These are phyloP conservation scores for Enoplosus armatus DNA, from an alignment of 2,797 vertebrate genomes.

Conservation along the genomic window DNA sequence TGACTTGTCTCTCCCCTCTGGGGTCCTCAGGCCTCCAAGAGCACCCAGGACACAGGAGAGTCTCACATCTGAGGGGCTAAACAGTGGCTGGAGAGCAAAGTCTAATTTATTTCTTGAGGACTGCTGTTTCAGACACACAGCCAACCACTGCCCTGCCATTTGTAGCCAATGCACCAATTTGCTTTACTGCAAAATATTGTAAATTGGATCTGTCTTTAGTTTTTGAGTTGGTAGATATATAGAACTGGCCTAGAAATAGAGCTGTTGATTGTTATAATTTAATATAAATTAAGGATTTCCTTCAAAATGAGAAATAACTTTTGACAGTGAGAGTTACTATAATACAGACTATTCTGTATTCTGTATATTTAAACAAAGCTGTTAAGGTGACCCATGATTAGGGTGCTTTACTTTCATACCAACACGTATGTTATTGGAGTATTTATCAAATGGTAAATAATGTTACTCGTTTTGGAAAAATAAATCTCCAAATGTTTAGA, in stretches of 20 bases:
- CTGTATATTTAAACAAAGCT: not conserved
- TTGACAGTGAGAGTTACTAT: not conserved
- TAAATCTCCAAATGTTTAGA: not conserved
- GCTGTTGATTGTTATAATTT: conserved; percentile 1
- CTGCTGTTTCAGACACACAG: not conserved
- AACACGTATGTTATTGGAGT: not conserved
- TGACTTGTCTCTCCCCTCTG: conserved; percentile 24
- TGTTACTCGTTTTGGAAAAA: not conserved
- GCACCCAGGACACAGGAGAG: conserved; percentile 77
- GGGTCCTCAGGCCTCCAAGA: conserved; percentile 74
- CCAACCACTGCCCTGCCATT: not conserved
- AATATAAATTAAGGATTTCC: not conserved
- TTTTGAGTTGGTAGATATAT: not conserved
- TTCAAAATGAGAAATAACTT: not conserved
- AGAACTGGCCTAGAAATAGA: not conserved
- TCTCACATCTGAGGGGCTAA: conserved; percentile 71
- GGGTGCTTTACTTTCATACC: not conserved
- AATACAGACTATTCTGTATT: not conserved
- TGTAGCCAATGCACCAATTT: conserved; percentile 5
- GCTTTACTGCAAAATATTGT: conserved; percentile 31
- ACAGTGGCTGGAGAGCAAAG: conserved; percentile 1
- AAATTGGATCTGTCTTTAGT: conserved; percentile 21
- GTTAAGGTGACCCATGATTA: not conserved
- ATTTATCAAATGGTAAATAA: not conserved
- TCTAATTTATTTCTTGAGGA: not conserved